Conservation (phyloP, 2,888 invertebrate genomes). For the Sminthurides aquaticus region DNA sequence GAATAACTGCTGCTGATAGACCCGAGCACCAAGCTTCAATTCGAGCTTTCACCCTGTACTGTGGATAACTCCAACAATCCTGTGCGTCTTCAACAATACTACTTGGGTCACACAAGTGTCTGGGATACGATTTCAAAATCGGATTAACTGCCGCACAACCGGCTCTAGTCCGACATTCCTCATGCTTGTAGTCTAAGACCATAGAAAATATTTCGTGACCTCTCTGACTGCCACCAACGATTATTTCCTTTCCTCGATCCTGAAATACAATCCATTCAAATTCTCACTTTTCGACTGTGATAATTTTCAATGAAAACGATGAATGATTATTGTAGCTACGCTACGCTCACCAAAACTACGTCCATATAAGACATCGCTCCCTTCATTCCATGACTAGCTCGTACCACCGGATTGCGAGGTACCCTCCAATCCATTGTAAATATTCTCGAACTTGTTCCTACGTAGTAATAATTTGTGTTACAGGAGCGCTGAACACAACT, state of each 20-base stretch:
- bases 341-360: too few species aligned
- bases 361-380: slow-evolving; percentile 5
- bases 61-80: slow-evolving; percentile 24
- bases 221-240: slow-evolving; percentile 35
- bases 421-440: slow-evolving; percentile 39
- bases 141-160: slow-evolving; percentile 33
- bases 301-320: too few species aligned
- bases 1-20: too few species aligned
- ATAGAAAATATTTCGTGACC: slow-evolving; percentile 30
- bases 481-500: slow-evolving; percentile 28
- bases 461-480: slow-evolving; percentile 32
- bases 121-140: slow-evolving; percentile 32
- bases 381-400: slow-evolving; percentile 35
- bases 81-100: slow-evolving; percentile 26
- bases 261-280: too few species aligned
- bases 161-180: slow-evolving; percentile 24
- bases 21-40: slow-evolving; percentile 38
- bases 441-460: slow-evolving; percentile 35
- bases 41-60: slow-evolving; percentile 20
- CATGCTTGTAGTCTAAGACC: slow-evolving; percentile 31
- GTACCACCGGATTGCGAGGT: slow-evolving; percentile 34
- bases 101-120: slow-evolving; percentile 31
- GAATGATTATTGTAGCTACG: too few species aligned
- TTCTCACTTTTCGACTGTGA: too few species aligned
- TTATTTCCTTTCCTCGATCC: slow-evolving; percentile 32